Percentiles rank a stretch among this genome's conserved stretches.
Evolutionary conservation across 2,113 vertebrate genomes (phyloP).

Genomic region (Meriones unguiculatus): DNA sequence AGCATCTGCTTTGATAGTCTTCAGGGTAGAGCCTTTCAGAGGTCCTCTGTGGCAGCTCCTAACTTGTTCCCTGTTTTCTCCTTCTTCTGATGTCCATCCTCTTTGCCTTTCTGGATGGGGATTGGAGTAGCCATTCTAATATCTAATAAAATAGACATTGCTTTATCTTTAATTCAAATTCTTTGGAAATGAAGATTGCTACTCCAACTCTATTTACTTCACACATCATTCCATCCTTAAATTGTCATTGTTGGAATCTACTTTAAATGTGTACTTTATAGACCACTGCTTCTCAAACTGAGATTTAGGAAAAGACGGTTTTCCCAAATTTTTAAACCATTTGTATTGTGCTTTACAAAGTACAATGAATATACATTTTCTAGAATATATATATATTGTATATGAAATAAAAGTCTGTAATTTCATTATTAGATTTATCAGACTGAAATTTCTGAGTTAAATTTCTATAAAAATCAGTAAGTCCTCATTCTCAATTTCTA

Average conservation of each 20-base stretch:
- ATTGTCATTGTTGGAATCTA: neutral
- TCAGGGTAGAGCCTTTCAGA: too few relatives aligned
- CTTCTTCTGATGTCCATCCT: too few relatives aligned
- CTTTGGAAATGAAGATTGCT: neutral
- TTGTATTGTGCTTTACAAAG: neutral
- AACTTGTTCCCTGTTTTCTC: too few relatives aligned
- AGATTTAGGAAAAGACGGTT: neutral
- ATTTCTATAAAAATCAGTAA: neutral
- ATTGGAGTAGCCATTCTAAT: too few relatives aligned
- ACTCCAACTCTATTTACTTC: neutral
- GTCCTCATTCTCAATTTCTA: neutral
- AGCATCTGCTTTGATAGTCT: too few relatives aligned
- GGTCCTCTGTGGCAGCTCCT: too few relatives aligned
- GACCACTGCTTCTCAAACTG: neutral
- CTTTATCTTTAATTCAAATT: neutral
- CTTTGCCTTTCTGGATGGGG: too few relatives aligned
- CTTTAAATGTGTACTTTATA: neutral
- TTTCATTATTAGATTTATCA: neutral
- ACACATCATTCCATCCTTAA: neutral
- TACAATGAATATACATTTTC: neutral
- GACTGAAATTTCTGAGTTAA: neutral
- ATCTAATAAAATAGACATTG: too few relatives aligned
- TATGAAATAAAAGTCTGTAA: neutral
- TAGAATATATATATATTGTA: neutral
- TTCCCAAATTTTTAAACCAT: neutral